Conservation (phyloP, 2,888 invertebrate species). For the Adineta ricciae region DNA sequence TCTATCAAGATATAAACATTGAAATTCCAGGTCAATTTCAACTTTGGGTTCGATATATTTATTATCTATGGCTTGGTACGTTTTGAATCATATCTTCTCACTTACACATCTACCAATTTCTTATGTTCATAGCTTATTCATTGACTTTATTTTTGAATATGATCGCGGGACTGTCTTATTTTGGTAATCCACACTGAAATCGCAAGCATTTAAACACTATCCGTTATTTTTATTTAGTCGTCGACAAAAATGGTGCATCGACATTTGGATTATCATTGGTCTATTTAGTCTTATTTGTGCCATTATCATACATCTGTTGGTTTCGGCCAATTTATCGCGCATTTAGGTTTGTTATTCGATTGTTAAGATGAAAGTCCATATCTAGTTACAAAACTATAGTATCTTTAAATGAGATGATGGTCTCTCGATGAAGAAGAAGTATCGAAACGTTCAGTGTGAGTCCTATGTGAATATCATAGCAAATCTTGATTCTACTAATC, state of each 20-base stretch:
- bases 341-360: constrained; percentile 59
- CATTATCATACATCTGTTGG: constrained; percentile 96
- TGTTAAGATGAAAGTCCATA: too few relatives aligned
- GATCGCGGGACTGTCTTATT: constrained; percentile 47
- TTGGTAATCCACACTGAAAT: constrained; percentile 53
- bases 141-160: constrained; percentile 28
- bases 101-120: too few relatives aligned
- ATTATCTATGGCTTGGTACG: constrained; percentile 94
- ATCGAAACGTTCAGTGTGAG: too few relatives aligned
- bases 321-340: constrained; percentile 98
- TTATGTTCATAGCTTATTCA: constrained; percentile 25
- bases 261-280: constrained; percentile 78
- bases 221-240: neutral
- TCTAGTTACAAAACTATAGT: too few relatives aligned
- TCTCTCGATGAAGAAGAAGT: too few relatives aligned
- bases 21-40: constrained; percentile 97
- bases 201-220: neutral
- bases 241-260: constrained; percentile 41
- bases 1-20: constrained; percentile 96
- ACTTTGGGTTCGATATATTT: constrained; percentile 80
- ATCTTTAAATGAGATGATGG: too few relatives aligned
- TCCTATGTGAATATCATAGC: too few relatives aligned
- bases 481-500: too few relatives aligned
- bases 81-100: constrained; percentile 41
- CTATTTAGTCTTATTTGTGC: constrained; percentile 78